Conservation (phyloP, 2,888 invertebrate genomes). For the Calliphora vomitoria region DNA sequence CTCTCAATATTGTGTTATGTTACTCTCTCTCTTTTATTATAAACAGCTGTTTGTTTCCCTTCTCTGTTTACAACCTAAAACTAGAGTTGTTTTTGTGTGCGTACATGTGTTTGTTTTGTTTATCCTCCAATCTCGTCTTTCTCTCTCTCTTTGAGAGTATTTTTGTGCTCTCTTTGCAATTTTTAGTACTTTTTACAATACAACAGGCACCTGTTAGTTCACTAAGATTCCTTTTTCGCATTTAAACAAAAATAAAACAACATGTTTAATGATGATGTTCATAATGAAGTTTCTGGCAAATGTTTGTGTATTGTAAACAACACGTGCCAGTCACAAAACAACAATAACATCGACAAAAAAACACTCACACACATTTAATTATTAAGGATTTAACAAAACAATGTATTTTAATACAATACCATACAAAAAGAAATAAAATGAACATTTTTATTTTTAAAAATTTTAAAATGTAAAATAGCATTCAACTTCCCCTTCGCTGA, state of each 20-base stretch:
- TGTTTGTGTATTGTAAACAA: constrained; percentile 57
- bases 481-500: constrained; percentile 4
- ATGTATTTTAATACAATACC: not conserved
- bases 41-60: constrained; percentile 57
- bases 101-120: not conserved
- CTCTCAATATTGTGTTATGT: not conserved
- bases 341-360: not conserved
- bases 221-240: constrained; percentile 49
- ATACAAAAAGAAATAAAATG: constrained; percentile 19
- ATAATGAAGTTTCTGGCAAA: constrained; percentile 45
- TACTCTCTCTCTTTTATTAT: not conserved
- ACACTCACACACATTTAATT: constrained; percentile 27
- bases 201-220: constrained; percentile 77
- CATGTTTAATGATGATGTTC: constrained; percentile 28
- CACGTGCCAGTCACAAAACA: constrained; percentile 65
- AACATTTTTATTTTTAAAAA: constrained; percentile 6
- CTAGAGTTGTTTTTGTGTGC: not conserved
- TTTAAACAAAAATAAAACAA: constrained; percentile 18
- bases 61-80: constrained; percentile 66
- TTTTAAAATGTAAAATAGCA: constrained; percentile 16
- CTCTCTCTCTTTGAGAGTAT: not conserved
- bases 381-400: constrained; percentile 37
- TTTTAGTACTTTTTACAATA: constrained; percentile 65
- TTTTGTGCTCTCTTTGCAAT: not conserved
- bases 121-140: constrained; percentile 6